Base-by-base conservation (phyloP, 2,888 invertebrate species). In the Keiferia lycopersicella region DNA sequence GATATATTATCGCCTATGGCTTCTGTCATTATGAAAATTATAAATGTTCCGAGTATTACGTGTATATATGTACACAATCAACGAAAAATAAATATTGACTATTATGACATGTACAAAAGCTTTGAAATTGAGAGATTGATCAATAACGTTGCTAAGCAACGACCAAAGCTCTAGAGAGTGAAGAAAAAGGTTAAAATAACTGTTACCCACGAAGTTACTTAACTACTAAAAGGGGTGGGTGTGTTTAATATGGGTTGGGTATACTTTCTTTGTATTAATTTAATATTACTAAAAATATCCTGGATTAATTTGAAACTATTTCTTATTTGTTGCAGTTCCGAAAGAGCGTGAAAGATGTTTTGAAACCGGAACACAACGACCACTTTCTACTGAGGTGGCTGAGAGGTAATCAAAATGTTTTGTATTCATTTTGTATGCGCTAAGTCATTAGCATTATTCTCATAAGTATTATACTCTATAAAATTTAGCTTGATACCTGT, bases 371-470 rank as follows among this genome's bases (percentile, higher is more conserved):
- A 71, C 95, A 96, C 74, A 95, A 96, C 79, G 97, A 97, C 74
- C 94, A 95, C 71, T 97, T 94, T 82, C 91, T 97, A 26, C 83
- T 96, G 7, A 93, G 97, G 69, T 97, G 97, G 97, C 92, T 97
- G 0, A 88, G 95, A 93, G 97, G 97, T 96, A 90, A 83, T 14
- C 60, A 48, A 18, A 45, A 53, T 22, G 22, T 11, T 50, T 50
- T n/a, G n/a, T n/a, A n/a, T n/a, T n/a, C n/a, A n/a, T n/a, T n/a
- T n/a, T n/a, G n/a, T n/a, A n/a, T n/a, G n/a, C n/a, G n/a, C n/a
- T n/a, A n/a, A n/a, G n/a, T n/a, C n/a, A n/a, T n/a, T n/a, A n/a
- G n/a, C n/a, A n/a, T n/a, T n/a, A n/a, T n/a, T n/a, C n/a, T n/a
- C n/a, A n/a, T n/a, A n/a, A n/a, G n/a, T n/a, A n/a, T n/a, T n/a